phyloP scores from a whole-genome alignment of 1,140 invertebrate species.

The Aphidius ervi region DNA sequence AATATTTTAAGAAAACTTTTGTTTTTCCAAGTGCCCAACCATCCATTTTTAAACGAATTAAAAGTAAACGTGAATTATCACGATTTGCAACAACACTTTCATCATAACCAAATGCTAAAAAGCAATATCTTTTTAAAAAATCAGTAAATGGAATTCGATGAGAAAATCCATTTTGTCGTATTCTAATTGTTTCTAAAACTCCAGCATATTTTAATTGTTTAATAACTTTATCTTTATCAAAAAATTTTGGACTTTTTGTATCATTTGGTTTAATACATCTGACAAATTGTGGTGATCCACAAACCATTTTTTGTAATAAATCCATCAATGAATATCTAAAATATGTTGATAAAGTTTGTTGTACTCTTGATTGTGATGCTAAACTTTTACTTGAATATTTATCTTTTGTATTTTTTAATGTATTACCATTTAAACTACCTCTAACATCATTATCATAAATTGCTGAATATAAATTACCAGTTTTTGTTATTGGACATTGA shows the following conservation, averaged over 20 bases:
- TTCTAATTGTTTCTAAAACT: slow-evolving; percentile 76
- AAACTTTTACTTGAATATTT: slow-evolving; percentile 60
- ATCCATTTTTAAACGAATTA: slow-evolving; percentile 72
- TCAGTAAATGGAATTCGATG: slow-evolving; percentile 75
- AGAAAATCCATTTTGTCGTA: slow-evolving; percentile 77
- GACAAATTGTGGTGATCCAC: slow-evolving; percentile 75
- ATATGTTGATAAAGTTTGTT: slow-evolving; percentile 81
- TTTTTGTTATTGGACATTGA: slow-evolving; percentile 78
- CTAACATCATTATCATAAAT: slow-evolving; percentile 54
- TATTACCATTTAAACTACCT: slow-evolving; percentile 46
- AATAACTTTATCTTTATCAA: slow-evolving; percentile 69
- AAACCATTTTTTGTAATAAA: slow-evolving; percentile 79
- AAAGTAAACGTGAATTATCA: slow-evolving; percentile 68
- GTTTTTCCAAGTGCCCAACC: slow-evolving; percentile 81
- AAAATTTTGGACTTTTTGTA: slow-evolving; percentile 62
- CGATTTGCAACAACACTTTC: slow-evolving; percentile 66
- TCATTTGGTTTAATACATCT: slow-evolving; percentile 83
- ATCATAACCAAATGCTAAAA: slow-evolving; percentile 71
- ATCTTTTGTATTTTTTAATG: slow-evolving; percentile 46
- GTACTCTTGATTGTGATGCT: slow-evolving; percentile 75
- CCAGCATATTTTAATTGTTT: slow-evolving; percentile 77
- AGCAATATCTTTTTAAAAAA: slow-evolving; percentile 77
- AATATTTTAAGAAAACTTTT: slow-evolving; percentile 85
- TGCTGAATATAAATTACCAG: slow-evolving; percentile 68
- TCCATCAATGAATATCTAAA: slow-evolving; percentile 83